Percentiles rank a stretch among this genome's conserved stretches.
phyloP scores from a whole-genome alignment of 2,797 vertebrate genomes.

The Iguana delicatissima region DNA sequence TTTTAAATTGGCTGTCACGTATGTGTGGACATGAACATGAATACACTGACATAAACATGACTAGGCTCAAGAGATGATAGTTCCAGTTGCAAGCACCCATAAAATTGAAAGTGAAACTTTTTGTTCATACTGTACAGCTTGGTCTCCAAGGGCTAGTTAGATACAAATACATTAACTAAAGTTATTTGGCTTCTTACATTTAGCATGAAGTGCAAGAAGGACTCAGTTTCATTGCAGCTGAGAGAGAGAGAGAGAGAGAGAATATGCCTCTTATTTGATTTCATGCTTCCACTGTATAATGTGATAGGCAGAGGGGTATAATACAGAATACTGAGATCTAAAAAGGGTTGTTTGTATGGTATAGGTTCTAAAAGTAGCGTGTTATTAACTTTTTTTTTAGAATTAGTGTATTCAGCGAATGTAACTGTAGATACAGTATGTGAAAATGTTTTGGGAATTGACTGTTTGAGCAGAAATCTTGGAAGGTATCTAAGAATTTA shows the following conservation, averaged over 20 bases:
- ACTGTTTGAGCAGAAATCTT: not conserved
- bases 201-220: slow-evolving; percentile 10
- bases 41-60: not conserved
- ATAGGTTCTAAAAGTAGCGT: slow-evolving; percentile 12
- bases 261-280: slow-evolving; percentile 15
- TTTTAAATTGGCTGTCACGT: slow-evolving; percentile 2
- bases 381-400: not conserved
- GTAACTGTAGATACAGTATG: not conserved
- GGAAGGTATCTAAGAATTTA: not conserved
- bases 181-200: slow-evolving; percentile 34
- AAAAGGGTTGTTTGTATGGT: not conserved
- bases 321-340: slow-evolving; percentile 33
- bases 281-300: not conserved
- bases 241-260: too few relatives aligned
- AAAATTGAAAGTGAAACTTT: slow-evolving; percentile 19
- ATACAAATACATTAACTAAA: slow-evolving; percentile 36
- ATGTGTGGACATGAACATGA: slow-evolving; percentile 20
- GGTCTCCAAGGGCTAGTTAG: slow-evolving; percentile 40
- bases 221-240: slow-evolving; percentile 31
- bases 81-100: slow-evolving; percentile 8
- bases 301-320: slow-evolving; percentile 21
- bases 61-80: not conserved
- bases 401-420: not conserved
- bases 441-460: not conserved
- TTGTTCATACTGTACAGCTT: slow-evolving; percentile 30